Evolutionary conservation across 2,888 invertebrate species (phyloP), one percentile per base, ranked within the genome.

Genomic region (Chelonus formosanus): DNA sequence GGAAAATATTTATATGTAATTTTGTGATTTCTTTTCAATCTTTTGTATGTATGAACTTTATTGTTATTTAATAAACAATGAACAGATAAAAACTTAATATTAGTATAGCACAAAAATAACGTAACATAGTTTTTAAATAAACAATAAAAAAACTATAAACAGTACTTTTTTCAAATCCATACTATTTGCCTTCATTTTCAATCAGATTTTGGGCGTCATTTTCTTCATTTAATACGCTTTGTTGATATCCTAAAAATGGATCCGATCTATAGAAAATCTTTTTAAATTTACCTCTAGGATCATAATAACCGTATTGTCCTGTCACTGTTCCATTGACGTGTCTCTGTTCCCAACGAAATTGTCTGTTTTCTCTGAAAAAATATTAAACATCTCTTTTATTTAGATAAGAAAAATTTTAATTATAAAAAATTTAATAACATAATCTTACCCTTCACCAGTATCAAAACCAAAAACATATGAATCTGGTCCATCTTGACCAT

Each of bases 391-490:
- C 20, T 2, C 20, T 20, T 20, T 20, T 20, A 20, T 20, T 20
- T 1, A 20, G 20, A 20, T 20, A 1, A 20, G 1, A 20, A 20
- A 20, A 20, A 20, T 20, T 20, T 1, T 20, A 1, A 20, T 20
- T 20, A 20, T 20, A 20, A 20, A 20, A 20, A 20, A 20, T 20
- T 20, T 20, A 20, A 20, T 2, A 20, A 20, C 2, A 2, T 20
- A 20, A 47, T 20, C 85, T 86, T 86, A 93, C 94, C 93, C 93
- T 85, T 90, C 90, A 76, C 94, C 94, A 58, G 93, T 94, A 80
- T 94, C 93, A 82, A 88, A 93, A 76, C 94, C 94, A 84, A 93
- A 94, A 83, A 93, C 90, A 83, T 94, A 94, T 73, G 92, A 91
- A 78, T 91, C 88, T 0, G 94, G 94, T 53, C 94, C 94, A 73